Conservation (phyloP, 92 coral and sea anemone genomes). For the Epizoanthus illoricatus region DNA sequence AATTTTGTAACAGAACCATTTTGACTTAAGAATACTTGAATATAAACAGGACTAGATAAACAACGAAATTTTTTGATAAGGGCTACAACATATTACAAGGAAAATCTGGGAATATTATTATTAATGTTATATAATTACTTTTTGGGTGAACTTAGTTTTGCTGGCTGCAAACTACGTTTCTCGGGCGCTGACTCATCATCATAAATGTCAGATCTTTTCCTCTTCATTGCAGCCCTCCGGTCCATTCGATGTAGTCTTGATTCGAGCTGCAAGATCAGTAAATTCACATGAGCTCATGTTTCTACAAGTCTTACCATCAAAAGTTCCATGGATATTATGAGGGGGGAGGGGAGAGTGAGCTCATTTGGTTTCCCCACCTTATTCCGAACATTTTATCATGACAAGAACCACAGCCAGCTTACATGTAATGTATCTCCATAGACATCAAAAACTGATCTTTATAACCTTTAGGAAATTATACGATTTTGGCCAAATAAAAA, state of each 20-base stretch:
- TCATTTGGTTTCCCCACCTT: too few species aligned
- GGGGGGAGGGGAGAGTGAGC: too few species aligned
- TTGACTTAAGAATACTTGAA: too few species aligned
- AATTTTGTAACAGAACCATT: too few species aligned
- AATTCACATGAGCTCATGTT: neutral
- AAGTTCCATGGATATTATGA: too few species aligned
- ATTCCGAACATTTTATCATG: too few species aligned
- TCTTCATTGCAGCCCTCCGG: slow-evolving; percentile 89
- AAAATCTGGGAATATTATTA: neutral
- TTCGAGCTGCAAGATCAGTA: slow-evolving; percentile 62
- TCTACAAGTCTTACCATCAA: too few species aligned
- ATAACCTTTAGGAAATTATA: too few species aligned
- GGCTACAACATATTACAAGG: neutral
- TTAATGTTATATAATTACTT: slow-evolving; percentile 47
- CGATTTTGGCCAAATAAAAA: too few species aligned
- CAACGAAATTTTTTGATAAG: neutral
- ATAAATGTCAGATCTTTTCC: slow-evolving; percentile 61
- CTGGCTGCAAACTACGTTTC: slow-evolving; percentile 24
- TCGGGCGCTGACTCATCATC: slow-evolving; percentile 57
- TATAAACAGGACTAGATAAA: neutral
- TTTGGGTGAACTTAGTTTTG: slow-evolving; percentile 65
- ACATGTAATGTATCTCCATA: too few species aligned
- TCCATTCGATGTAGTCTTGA: slow-evolving; percentile 95
- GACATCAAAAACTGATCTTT: too few species aligned
- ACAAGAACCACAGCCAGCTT: too few species aligned